Base-by-base conservation (phyloP, 2,797 vertebrate genomes). In the Liparis tanakae region DNA sequence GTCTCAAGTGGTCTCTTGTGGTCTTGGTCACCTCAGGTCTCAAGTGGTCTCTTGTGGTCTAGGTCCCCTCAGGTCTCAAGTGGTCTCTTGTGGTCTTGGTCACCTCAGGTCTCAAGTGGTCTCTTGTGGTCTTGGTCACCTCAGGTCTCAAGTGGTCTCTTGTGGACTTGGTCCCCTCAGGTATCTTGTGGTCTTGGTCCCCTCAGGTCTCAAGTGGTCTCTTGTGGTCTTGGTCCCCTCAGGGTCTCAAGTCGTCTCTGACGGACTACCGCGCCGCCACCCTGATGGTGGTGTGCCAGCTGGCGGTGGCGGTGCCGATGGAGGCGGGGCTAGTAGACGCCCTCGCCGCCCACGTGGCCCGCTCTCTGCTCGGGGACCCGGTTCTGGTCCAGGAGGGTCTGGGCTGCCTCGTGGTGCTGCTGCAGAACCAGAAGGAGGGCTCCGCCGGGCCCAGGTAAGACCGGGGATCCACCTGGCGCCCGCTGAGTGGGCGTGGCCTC, bases 1-100 rank as follows among this genome's bases (percentile, higher is more conserved):
- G n/a, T n/a, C n/a, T n/a, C n/a, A n/a, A n/a, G n/a, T n/a, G 98
- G 98, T 14, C 91, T 99, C 76, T 97, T 96, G 89, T 98, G 97
- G 0, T 80, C 94, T 8, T 68, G 25, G 25, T 30, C 25, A 2
- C 25, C 25, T 30, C 25, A 30, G 98, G 98, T 14, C 91, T 99
- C 76, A 97, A 96, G 89, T 98, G 97, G 0, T 80, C 94, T 8
- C 69, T 98, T 30, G 25, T 30, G 25, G 25, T 30, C 25, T 30
- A 2, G 25, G 25, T 30, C 25, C 25, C 25, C 25, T 30, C 25
- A 30, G 25, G 50, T 53, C 22, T 53, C 20, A 98, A 30, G 25
- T 30, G 25, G 25, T 30, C 25, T 30, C 25, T 30, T 30, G 25
- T 30, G 25, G 25, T 30, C 25, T 30, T 3, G 25, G 25, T 30